phyloP scores from a whole-genome alignment of 2,888 invertebrate species.

The Cataglyphis altisquamis region DNA sequence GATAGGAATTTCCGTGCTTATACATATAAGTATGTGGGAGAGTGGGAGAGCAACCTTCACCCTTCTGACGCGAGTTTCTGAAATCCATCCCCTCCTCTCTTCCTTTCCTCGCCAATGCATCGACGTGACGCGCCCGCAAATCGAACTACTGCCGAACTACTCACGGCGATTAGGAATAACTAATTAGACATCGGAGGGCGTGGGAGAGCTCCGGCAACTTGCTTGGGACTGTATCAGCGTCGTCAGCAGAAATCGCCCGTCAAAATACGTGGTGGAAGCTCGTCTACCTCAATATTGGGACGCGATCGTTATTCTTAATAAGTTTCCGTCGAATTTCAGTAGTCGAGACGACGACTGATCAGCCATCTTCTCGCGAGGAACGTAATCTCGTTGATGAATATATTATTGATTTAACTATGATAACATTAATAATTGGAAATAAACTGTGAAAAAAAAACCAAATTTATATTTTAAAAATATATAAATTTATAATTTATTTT shows the following conservation, averaged over 20 bases:
- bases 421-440: background rate
- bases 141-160: constrained; percentile 78
- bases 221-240: constrained; percentile 58
- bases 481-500: background rate
- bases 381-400: background rate
- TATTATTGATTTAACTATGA: background rate
- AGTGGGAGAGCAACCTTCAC: constrained; percentile 38
- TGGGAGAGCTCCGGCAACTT: constrained; percentile 58
- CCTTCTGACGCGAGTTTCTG: constrained; percentile 47
- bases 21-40: constrained; percentile 37
- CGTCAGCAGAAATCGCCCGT: constrained; percentile 56
- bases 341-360: constrained; percentile 17
- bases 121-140: constrained; percentile 60
- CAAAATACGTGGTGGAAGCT: constrained; percentile 44
- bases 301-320: constrained; percentile 64
- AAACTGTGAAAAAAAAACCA: background rate
- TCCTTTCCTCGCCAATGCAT: constrained; percentile 30
- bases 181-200: constrained; percentile 77
- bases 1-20: constrained; percentile 47
- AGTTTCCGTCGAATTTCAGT: constrained; percentile 25
- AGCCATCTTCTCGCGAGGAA: background rate
- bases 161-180: constrained; percentile 80
- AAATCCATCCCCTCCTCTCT: constrained; percentile 14
- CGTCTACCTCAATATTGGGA: constrained; percentile 21
- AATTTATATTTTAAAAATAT: background rate